Percentiles rank a stretch among this genome's conserved stretches.
Evolutionary conservation across 2,888 invertebrate species (phyloP).

Genomic region (Drosophila pseudotalamancana): DNA sequence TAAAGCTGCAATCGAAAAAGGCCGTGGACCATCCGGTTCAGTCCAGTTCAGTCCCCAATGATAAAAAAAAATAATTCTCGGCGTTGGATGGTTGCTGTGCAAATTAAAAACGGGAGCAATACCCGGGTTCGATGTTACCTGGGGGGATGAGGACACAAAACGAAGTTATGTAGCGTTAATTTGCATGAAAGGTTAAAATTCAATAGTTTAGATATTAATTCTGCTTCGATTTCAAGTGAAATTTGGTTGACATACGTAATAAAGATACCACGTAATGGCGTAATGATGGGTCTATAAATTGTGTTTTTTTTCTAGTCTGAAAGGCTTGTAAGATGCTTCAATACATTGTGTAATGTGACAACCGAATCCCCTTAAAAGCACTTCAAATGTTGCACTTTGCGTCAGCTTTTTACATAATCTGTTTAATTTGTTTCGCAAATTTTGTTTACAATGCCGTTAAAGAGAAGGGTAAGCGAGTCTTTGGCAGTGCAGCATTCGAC

Average conservation of each 20-base stretch:
- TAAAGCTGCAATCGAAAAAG: too few relatives aligned
- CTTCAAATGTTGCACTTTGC: too few relatives aligned
- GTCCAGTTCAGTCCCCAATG: too few relatives aligned
- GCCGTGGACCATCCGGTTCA: too few relatives aligned
- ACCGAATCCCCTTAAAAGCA: too few relatives aligned
- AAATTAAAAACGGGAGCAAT: not conserved
- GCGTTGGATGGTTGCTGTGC: not conserved
- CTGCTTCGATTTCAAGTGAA: constrained; percentile 16
- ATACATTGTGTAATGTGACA: too few relatives aligned
- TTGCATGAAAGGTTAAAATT: constrained; percentile 13
- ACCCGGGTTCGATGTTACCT: not conserved
- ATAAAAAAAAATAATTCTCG: too few relatives aligned
- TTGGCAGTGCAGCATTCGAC: too few relatives aligned
- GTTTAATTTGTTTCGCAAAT: constrained; percentile 7
- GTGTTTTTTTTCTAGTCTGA: too few relatives aligned
- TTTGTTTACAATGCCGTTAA: constrained; percentile 3
- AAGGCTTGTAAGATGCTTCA: too few relatives aligned
- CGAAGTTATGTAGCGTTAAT: not conserved
- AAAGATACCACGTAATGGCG: not conserved
- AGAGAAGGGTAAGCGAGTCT: constrained; percentile 8
- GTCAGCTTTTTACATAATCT: constrained; percentile 1
- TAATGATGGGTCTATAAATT: too few relatives aligned
- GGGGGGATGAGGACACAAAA: constrained; percentile 8
- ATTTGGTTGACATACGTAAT: not conserved
- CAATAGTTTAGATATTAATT: not conserved